phyloP scores from a whole-genome alignment of 2,113 vertebrate genomes.

The Lasiurus cinereus region DNA sequence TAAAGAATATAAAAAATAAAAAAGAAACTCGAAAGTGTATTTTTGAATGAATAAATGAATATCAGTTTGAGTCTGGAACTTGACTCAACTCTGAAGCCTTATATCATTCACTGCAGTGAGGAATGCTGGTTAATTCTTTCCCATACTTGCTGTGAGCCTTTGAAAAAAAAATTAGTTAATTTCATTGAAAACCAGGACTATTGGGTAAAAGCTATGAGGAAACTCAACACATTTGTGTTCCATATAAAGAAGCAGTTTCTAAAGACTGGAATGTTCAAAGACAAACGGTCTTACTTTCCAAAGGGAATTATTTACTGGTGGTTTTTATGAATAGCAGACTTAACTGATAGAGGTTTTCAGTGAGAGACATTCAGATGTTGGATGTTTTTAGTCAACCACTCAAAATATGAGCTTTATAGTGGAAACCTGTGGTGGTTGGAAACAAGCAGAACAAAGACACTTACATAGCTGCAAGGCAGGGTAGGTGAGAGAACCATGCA shows the following conservation, averaged over 20 bases:
- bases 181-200: neutral
- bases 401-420: neutral
- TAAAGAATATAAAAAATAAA: no score
- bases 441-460: neutral
- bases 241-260: neutral
- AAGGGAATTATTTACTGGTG: neutral
- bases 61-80: neutral
- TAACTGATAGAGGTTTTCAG: neutral
- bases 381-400: neutral
- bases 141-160: neutral
- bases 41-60: slow-evolving; percentile 42
- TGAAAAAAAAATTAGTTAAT: neutral
- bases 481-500: neutral
- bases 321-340: neutral
- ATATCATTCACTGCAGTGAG: neutral
- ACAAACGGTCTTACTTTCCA: neutral
- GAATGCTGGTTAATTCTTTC: neutral
- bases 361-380: neutral
- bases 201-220: neutral
- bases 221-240: neutral
- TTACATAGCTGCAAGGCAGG: neutral
- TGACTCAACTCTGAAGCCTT: neutral
- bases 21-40: no score
- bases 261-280: neutral
- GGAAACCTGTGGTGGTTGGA: neutral